phyloP scores from a whole-genome alignment of 2,113 vertebrate genomes.

The Phylloscopus trochiloides region DNA sequence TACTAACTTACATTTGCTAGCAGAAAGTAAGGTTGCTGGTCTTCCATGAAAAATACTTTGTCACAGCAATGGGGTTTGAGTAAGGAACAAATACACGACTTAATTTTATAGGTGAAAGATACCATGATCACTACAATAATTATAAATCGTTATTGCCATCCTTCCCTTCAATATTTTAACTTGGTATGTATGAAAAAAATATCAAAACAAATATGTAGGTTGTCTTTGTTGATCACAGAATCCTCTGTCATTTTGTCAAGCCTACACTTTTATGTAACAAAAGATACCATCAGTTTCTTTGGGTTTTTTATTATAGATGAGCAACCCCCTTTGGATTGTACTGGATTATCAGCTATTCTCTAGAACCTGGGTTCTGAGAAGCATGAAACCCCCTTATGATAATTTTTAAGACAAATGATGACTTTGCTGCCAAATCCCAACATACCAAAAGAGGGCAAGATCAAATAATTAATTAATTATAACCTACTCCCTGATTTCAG shows the following conservation, averaged over 20 bases:
- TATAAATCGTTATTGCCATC: not conserved
- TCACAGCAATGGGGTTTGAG: not conserved
- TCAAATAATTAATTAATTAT: not conserved
- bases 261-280: not conserved
- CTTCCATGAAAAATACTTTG: not conserved
- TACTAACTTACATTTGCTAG: not conserved
- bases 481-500: not conserved
- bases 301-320: not conserved
- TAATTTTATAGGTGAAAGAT: not conserved
- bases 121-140: not conserved
- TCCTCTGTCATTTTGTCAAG: not conserved
- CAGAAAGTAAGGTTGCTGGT: not conserved
- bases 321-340: not conserved
- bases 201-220: not conserved
- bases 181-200: not conserved
- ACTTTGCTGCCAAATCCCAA: not conserved
- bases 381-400: not conserved
- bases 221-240: not conserved
- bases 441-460: not conserved
- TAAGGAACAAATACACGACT: not conserved
- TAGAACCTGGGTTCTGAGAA: not conserved
- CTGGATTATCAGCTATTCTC: not conserved
- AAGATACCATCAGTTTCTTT: not conserved
- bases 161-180: not conserved
- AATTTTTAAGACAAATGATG: not conserved